Percentiles rank a stretch among this genome's conserved stretches.
These are phyloP conservation scores for Bagarius yarrelli DNA, from an alignment of 2,113 vertebrate genomes.

Conservation along the genomic window DNA sequence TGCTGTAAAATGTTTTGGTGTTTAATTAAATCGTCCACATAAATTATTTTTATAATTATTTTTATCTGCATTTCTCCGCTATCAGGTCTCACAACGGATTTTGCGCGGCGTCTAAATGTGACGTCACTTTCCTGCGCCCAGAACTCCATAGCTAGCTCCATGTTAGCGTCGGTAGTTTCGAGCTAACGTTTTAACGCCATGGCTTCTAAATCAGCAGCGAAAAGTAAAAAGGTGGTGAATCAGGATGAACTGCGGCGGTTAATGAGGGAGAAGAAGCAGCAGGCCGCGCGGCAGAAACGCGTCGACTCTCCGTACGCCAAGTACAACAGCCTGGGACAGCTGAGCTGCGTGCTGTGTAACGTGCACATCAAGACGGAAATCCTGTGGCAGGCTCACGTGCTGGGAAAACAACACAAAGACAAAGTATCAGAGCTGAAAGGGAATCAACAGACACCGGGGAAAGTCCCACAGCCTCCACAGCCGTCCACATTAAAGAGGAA, in stretches of 20 bases:
- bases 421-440: conserved; percentile 80
- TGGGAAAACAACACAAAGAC: conserved; percentile 90
- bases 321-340: conserved; percentile 87
- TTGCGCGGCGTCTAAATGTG: not conserved
- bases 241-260: conserved; percentile 90
- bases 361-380: conserved; percentile 83
- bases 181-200: not conserved
- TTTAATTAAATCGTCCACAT: not conserved
- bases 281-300: conserved; percentile 74
- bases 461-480: conserved; percentile 48
- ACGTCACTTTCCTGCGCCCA: conserved; percentile 26
- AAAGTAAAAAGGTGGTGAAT: conserved; percentile 79
- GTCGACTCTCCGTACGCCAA: conserved; percentile 89
- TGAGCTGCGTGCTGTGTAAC: conserved; percentile 84
- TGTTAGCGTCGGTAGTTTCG: too few species aligned
- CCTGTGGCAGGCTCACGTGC: conserved; percentile 88
- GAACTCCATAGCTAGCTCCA: not conserved
- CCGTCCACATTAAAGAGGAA: conserved; percentile 75
- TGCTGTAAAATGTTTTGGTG: not conserved
- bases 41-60: not conserved
- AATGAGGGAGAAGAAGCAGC: conserved; percentile 84
- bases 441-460: conserved; percentile 59
- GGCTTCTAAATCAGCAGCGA: conserved; percentile 14
- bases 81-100: too few species aligned
- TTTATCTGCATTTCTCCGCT: not conserved